Percentiles rank a stretch among this genome's conserved stretches.
Evolutionary conservation across 2,797 vertebrate genomes (phyloP).

Genomic region (Lepus townsendii): DNA sequence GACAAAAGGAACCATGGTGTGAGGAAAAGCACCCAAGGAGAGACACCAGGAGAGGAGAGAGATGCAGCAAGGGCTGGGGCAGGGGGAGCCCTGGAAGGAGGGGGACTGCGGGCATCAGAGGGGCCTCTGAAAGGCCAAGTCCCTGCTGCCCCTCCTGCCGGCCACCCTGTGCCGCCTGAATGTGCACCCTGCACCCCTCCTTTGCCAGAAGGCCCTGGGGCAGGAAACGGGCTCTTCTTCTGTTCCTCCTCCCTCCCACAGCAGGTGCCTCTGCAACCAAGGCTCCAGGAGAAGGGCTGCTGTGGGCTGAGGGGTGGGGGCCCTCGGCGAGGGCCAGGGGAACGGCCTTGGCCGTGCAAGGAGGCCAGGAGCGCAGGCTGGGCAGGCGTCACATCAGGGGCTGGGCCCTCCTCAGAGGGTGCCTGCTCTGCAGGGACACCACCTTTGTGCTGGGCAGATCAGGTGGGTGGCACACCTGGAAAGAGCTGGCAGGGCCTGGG

Average conservation of each 20-base stretch:
- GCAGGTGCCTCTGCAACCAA: not conserved
- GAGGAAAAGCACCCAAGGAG: no score
- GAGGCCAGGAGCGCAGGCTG: not conserved
- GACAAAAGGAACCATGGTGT: not conserved
- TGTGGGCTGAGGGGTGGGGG: no score
- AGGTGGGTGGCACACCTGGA: not conserved
- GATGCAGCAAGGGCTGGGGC: not conserved
- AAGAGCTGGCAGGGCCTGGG: no score
- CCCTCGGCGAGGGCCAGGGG: not conserved
- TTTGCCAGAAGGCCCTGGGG: not conserved
- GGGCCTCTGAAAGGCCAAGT: not conserved
- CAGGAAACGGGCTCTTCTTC: not conserved
- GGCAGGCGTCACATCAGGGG: fast-evolving
- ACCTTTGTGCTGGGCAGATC: no score
- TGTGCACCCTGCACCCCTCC: not conserved
- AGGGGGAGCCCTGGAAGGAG: no score
- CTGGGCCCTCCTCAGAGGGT: not conserved
- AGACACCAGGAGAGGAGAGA: no score
- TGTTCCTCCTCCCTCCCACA: not conserved
- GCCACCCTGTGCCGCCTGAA: not conserved
- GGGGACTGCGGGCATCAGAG: not conserved
- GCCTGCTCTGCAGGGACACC: not conserved
- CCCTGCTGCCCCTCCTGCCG: no score
- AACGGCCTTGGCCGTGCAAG: not conserved
- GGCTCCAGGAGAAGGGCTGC: not conserved